Evolutionary conservation across 2,113 vertebrate species (phyloP).

Genomic region (Varanus komodoensis): DNA sequence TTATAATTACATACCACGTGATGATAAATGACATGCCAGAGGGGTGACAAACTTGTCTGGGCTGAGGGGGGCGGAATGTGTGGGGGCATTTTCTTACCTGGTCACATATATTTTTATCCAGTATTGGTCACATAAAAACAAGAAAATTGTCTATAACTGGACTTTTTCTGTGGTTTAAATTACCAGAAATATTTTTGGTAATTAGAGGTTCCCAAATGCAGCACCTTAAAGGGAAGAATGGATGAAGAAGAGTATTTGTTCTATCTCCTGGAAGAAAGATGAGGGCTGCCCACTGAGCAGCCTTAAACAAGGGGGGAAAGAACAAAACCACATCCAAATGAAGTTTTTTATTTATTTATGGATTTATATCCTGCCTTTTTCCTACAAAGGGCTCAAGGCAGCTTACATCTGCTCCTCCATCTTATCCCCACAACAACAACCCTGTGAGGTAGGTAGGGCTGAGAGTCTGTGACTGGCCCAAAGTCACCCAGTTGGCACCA

Average conservation of each 20-base stretch:
- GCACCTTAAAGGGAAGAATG: neutral
- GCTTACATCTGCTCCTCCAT: too few species aligned
- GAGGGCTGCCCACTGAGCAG: too few species aligned
- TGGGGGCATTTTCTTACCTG: neutral
- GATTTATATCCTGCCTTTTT: too few species aligned
- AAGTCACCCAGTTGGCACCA: too few species aligned
- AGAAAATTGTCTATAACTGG: neutral
- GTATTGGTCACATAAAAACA: neutral
- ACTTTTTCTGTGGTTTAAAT: neutral
- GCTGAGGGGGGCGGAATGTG: neutral
- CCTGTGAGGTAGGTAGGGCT: too few species aligned
- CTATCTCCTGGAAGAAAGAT: neutral
- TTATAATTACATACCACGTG: conserved; percentile 55
- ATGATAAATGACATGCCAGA: conserved; percentile 67
- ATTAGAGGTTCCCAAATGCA: neutral
- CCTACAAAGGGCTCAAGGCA: too few species aligned
- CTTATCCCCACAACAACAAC: too few species aligned
- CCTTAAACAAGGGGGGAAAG: too few species aligned
- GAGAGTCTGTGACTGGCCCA: too few species aligned
- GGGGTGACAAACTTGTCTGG: conserved; percentile 26
- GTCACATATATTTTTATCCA: neutral
- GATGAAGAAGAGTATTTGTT: neutral
- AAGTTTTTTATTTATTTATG: too few species aligned
- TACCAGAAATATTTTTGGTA: neutral
- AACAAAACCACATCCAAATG: neutral